Evolutionary conservation across 2,113 vertebrate species (phyloP).

Genomic region (Suricata suricatta): DNA sequence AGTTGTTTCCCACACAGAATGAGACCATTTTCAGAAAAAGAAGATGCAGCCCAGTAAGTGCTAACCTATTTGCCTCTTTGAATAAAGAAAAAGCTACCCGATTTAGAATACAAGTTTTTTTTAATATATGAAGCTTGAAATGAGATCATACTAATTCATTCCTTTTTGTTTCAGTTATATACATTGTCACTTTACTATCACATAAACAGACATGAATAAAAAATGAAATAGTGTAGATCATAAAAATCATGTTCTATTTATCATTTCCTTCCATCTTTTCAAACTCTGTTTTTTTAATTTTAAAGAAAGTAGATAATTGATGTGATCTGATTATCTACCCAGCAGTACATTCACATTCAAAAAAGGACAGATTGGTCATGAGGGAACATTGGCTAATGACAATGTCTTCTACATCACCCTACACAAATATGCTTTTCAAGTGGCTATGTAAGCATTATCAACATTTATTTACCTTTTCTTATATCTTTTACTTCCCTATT

Average conservation of each 20-base stretch:
- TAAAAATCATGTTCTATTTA: background rate
- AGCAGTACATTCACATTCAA: background rate
- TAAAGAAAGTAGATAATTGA: background rate
- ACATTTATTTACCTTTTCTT: background rate
- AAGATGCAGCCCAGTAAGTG: background rate
- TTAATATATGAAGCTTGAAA: background rate
- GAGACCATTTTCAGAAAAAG: background rate
- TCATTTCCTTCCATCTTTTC: background rate
- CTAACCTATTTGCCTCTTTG: background rate
- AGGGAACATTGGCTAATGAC: slow-evolving; percentile 7
- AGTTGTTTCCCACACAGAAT: background rate
- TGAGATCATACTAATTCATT: background rate
- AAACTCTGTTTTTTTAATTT: background rate
- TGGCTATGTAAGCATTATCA: background rate
- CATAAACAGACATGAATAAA: background rate
- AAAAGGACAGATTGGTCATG: background rate
- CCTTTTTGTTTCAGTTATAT: background rate
- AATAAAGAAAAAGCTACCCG: background rate
- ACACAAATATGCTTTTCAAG: background rate
- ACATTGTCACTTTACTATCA: background rate
- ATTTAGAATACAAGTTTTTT: background rate
- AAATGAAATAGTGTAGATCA: background rate
- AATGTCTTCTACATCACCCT: background rate
- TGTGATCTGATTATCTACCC: background rate
- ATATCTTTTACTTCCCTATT: background rate